Conservation (phyloP, 2,113 vertebrate species). For the zebrafish (Danio rerio) region GRCz12tu NC_133183.1:31576501-31577000, state of each 20-base stretch:
- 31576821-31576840: neutral
- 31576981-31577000: neutral
- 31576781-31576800: neutral
- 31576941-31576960: neutral
- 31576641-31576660: neutral
- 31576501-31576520: too few species aligned
- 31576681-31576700: neutral
- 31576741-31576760: neutral
- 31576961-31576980: slow-evolving; percentile 5
- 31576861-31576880: neutral
- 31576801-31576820: neutral
- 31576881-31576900: slow-evolving; percentile 18
- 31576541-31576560: too few species aligned
- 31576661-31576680: neutral
- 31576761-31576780: neutral
- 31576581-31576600: neutral
- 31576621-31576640: neutral
- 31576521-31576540: too few species aligned
- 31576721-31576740: neutral
- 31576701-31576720: neutral
- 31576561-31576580: neutral
- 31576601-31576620: neutral
- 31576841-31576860: neutral
- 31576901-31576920: neutral
- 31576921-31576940: neutral